phyloP scores from a whole-genome alignment of 2,888 invertebrate genomes.

The Aporophyla nigra region DNA sequence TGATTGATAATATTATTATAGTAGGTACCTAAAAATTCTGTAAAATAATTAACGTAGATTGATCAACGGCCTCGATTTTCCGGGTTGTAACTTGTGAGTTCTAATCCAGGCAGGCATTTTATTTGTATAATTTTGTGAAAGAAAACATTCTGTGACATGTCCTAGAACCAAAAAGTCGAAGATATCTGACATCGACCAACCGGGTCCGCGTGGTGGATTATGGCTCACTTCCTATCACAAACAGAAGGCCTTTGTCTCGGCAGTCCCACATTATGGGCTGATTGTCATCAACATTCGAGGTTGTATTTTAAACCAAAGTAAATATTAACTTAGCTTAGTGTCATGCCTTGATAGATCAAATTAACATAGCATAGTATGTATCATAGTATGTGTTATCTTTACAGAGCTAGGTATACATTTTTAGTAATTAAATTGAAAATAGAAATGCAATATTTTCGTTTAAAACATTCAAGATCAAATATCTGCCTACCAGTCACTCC shows the following conservation, averaged over 20 bases:
- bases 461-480: conserved; percentile 30
- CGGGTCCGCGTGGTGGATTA: no score
- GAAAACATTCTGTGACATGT: no score
- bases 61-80: no score
- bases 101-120: no score
- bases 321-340: background rate
- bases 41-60: background rate
- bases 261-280: no score
- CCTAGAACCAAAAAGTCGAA: no score
- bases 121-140: no score
- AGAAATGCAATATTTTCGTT: conserved; percentile 25
- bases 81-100: no score
- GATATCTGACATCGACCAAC: no score
- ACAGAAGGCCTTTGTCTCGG: no score
- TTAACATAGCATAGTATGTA: background rate
- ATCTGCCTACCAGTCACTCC: background rate
- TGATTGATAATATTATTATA: background rate
- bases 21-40: background rate
- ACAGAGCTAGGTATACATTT: background rate
- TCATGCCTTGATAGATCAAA: background rate
- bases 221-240: no score
- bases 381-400: background rate
- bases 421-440: background rate
- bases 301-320: no score
- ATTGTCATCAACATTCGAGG: background rate